Base-by-base conservation (phyloP, 2,888 invertebrate genomes). In the Drosophila setosimentum region DNA sequence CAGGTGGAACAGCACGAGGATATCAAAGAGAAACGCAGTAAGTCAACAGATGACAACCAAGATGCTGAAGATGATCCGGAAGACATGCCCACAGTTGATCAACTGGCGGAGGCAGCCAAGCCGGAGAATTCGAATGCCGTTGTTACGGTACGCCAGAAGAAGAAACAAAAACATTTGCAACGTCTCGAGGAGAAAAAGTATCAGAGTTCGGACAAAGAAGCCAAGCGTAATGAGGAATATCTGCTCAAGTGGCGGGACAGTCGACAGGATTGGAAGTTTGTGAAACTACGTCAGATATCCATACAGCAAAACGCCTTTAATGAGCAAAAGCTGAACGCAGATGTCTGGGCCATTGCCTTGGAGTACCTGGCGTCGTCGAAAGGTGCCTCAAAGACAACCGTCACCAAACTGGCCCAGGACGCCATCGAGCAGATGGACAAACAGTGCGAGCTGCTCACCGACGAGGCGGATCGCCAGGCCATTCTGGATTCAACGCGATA, bases 261-360 rank as follows among this genome's bases (percentile, higher is more conserved):
- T 71, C 94, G 93, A 76, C 93, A 93, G 51, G 95, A 96, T 82
- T 97, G 97, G 97, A 97, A 96, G 92, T 97, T 97, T 91, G 96
- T 96, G 92, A 97, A 97, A 92, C 92, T 95, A 2, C 95, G 95
- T 71, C 97, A 97, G 93, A 94, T 95, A n/a, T 97, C 96, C 95
- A 93, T 97, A 58, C 95, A 95, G 79, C 95, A 96, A 76, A 94
- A 96, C 84, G 94, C 96, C 82, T 95, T 96, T 78, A 95, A 96
- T 69, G 92, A 94, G 18, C 90, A 92, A 5, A 94, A 95, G 76
- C 91, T 97, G 10, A 94, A 95, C 6, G 94, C 95, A 50, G 93
- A 94, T 29, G 93, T 95, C 74, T 97, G 96, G 95, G 94, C 95
- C 4, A 93, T 94, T 18, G 94, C 96, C 8, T 89, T 97, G 35